Evolutionary conservation across 2,113 vertebrate genomes (phyloP).

Genomic region (Pangasianodon gigas): DNA sequence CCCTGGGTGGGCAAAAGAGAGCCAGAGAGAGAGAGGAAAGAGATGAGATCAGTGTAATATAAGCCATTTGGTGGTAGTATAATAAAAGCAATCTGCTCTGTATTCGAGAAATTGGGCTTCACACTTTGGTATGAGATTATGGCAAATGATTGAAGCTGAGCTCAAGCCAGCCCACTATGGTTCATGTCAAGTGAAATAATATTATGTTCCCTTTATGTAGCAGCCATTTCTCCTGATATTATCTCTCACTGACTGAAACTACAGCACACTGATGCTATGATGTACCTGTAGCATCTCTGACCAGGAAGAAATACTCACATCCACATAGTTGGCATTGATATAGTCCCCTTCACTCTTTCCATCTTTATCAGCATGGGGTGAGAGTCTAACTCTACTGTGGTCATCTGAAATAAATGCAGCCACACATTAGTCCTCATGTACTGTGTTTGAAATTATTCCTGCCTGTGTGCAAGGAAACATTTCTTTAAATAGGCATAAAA

Average conservation of each 20-base stretch:
- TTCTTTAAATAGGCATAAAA: background rate
- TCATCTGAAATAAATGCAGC: slow-evolving; percentile 81
- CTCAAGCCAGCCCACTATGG: background rate
- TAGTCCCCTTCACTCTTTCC: slow-evolving; percentile 85
- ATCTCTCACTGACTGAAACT: slow-evolving; percentile 4
- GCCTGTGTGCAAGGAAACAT: background rate
- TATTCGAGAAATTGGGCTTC: background rate
- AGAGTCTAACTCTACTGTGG: slow-evolving; percentile 89
- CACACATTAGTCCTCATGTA: background rate
- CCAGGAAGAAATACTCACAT: slow-evolving; percentile 73
- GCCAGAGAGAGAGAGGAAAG: slow-evolving; percentile 15
- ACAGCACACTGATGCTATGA: background rate
- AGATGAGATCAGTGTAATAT: background rate
- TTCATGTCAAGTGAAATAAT: background rate
- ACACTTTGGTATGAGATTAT: background rate
- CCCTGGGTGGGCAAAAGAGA: slow-evolving; percentile 74
- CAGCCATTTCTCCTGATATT: background rate
- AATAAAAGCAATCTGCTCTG: slow-evolving; percentile 15
- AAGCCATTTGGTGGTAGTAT: background rate
- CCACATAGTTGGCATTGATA: slow-evolving; percentile 95
- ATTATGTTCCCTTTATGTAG: background rate
- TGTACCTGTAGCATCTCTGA: background rate
- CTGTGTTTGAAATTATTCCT: background rate
- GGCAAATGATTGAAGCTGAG: background rate
- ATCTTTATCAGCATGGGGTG: slow-evolving; percentile 80